Percentiles rank a stretch among this genome's conserved stretches.
These are phyloP conservation scores for Acipenser transmontanus DNA, from an alignment of 2,797 vertebrate species.

Conservation along the genomic window DNA sequence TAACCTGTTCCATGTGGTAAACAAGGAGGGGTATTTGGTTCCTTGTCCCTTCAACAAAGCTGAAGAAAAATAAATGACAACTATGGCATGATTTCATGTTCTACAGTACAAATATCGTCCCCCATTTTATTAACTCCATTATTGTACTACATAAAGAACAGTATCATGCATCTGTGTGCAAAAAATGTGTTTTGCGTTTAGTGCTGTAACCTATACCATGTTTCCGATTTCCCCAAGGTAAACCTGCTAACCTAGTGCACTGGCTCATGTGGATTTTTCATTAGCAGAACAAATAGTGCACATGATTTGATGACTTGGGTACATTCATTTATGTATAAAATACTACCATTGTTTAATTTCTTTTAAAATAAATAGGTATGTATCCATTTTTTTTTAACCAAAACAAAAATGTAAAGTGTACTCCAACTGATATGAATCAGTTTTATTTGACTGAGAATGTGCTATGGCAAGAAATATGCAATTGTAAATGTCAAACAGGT, in stretches of 20 bases:
- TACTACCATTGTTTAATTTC: conserved; percentile 36
- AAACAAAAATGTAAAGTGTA: not conserved
- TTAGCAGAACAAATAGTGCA: conserved; percentile 50
- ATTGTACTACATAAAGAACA: too few species aligned
- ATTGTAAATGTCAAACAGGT: not conserved
- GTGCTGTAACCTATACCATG: conserved; percentile 10
- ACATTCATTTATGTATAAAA: conserved; percentile 39
- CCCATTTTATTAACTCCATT: too few species aligned
- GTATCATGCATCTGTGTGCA: too few species aligned
- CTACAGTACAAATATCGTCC: too few species aligned
- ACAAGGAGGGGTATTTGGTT: too few species aligned
- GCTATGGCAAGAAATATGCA: not conserved
- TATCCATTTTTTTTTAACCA: conserved; percentile 19
- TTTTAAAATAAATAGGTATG: conserved; percentile 37
- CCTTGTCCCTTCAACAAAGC: too few species aligned
- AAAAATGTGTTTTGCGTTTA: too few species aligned
- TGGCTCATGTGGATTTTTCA: conserved; percentile 34
- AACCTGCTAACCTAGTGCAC: conserved; percentile 24
- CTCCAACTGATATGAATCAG: not conserved
- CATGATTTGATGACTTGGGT: conserved; percentile 51
- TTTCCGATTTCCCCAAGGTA: conserved; percentile 37
- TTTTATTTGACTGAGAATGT: not conserved
- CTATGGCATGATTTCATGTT: too few species aligned
- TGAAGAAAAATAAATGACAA: too few species aligned
- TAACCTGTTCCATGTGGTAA: too few species aligned